Evolutionary conservation across 2,888 invertebrate species (phyloP).

Genomic region (Prosopocoilus inquinatus): DNA sequence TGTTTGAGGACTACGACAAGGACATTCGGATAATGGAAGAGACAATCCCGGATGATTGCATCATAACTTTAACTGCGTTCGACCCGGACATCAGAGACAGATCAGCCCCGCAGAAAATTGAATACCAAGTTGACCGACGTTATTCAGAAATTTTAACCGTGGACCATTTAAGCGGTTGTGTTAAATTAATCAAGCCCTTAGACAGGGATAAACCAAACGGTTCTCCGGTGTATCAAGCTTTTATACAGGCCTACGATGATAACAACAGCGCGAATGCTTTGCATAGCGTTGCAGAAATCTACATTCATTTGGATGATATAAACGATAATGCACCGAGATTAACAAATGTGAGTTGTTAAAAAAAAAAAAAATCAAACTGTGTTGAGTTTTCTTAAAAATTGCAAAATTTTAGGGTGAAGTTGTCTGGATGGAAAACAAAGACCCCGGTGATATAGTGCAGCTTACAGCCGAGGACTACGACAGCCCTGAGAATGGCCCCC

Average conservation of each 20-base stretch:
- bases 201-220: constrained; percentile 90
- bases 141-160: constrained; percentile 71
- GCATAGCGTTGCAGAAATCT: constrained; percentile 66
- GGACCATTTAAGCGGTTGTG: constrained; percentile 66
- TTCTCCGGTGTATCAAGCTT: constrained; percentile 73
- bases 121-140: constrained; percentile 73
- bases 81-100: constrained; percentile 84
- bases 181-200: constrained; percentile 69
- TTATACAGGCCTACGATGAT: constrained; percentile 74
- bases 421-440: constrained; percentile 79
- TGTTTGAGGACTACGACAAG: constrained; percentile 69
- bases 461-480: constrained; percentile 80
- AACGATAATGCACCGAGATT: constrained; percentile 94
- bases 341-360: constrained; percentile 67
- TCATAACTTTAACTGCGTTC: constrained; percentile 72
- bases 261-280: constrained; percentile 65
- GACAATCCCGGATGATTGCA: constrained; percentile 64
- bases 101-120: constrained; percentile 72
- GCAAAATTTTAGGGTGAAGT: constrained; percentile 64
- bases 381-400: constrained; percentile 1
- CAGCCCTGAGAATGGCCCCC: constrained; percentile 79
- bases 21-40: constrained; percentile 72
- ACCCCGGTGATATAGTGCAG: constrained; percentile 59
- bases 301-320: constrained; percentile 71
- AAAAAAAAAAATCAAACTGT: neutral